A percentile compares a stretch with the other conserved stretches of the same genome.
These are phyloP conservation scores for Elymnias hypermnestra DNA, from an alignment of 1,140 invertebrate genomes.

Conservation along the genomic window DNA sequence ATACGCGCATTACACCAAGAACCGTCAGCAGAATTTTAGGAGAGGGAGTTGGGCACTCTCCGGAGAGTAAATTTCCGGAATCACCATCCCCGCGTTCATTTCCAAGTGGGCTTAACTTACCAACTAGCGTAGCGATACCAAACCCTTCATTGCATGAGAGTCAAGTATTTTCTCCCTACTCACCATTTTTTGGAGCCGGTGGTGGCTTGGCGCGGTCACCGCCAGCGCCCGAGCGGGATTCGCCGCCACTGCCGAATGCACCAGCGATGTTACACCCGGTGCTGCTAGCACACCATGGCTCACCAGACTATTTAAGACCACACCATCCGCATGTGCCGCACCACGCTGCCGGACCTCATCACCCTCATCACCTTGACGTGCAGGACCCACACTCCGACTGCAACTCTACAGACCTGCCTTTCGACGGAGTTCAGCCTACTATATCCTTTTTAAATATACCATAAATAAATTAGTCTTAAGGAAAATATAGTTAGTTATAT, in stretches of 20 bases:
- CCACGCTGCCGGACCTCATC: conserved; percentile 67
- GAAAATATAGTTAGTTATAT: no score
- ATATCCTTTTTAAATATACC: conserved; percentile 89
- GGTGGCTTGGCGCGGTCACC: conserved; percentile 75
- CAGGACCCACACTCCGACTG: conserved; percentile 90
- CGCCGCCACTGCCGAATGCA: conserved; percentile 86
- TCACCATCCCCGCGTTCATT: conserved; percentile 85
- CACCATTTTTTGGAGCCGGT: conserved; percentile 86
- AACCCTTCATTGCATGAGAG: conserved; percentile 97
- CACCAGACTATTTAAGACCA: conserved; percentile 81
- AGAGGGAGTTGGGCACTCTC: conserved; percentile 83
- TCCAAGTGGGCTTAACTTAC: conserved; percentile 89
- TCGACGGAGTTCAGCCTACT: conserved; percentile 94
- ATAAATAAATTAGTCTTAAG: no score
- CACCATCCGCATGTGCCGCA: conserved; percentile 66
- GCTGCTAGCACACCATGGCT: conserved; percentile 85
- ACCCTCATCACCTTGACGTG: conserved; percentile 83
- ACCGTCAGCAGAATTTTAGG: conserved; percentile 91
- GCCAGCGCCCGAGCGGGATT: conserved; percentile 84
- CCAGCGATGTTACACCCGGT: conserved; percentile 88
- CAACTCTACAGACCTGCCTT: conserved; percentile 90
- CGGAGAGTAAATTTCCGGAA: conserved; percentile 75
- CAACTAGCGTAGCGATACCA: conserved; percentile 95
- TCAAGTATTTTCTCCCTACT: conserved; percentile 94
- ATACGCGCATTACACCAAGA: conserved; percentile 94